Evolutionary conservation across 2,888 invertebrate genomes (phyloP).

Genomic region (Lutraria lutraria): DNA sequence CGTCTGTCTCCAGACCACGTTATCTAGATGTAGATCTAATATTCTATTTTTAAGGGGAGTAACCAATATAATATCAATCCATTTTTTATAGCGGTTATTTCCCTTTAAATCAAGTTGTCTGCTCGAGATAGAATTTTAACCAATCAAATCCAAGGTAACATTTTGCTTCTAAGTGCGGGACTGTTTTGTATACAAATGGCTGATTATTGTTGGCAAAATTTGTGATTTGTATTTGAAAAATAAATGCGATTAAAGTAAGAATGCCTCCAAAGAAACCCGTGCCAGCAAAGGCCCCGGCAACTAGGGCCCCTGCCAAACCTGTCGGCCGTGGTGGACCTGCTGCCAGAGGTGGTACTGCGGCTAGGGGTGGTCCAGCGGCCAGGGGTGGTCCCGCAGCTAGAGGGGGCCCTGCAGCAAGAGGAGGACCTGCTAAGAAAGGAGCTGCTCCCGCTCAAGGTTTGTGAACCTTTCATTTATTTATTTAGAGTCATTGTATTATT

Average conservation of each 20-base stretch:
- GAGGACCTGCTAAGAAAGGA: constrained; percentile 66
- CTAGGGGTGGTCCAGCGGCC: constrained; percentile 57
- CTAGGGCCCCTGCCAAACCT: constrained; percentile 62
- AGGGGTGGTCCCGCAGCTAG: constrained; percentile 64
- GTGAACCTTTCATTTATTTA: background rate
- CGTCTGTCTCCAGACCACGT: no score
- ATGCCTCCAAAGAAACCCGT: constrained; percentile 78
- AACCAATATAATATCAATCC: background rate
- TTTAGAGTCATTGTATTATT: background rate
- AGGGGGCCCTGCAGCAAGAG: constrained; percentile 54
- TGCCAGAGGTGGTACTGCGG: constrained; percentile 62
- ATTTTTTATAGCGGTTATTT: background rate
- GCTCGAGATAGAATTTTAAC: background rate
- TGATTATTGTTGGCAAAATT: constrained; percentile 6
- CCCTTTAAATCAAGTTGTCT: background rate
- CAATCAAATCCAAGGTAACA: background rate
- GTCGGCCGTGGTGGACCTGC: constrained; percentile 54
- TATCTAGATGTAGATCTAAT: no score
- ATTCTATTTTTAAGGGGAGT: background rate
- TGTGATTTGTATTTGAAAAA: background rate
- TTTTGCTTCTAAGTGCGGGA: constrained; percentile 68
- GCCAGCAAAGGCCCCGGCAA: constrained; percentile 68
- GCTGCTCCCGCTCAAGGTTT: constrained; percentile 57
- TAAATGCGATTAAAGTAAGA: background rate
- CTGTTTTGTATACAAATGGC: constrained; percentile 73